Evolutionary conservation across 2,888 invertebrate species (phyloP).

Genomic region (Tinea pellionella): DNA sequence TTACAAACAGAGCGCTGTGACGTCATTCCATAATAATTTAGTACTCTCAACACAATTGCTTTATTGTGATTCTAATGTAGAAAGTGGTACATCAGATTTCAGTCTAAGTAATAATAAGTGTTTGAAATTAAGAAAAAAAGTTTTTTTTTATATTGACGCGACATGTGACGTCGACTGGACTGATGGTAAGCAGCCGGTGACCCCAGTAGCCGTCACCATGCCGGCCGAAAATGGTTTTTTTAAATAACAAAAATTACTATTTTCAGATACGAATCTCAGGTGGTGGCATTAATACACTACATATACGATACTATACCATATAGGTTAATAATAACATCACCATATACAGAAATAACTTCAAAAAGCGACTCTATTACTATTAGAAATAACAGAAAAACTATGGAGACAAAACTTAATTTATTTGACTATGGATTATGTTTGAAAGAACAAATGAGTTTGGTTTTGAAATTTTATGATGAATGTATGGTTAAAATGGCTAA

Average conservation of each 20-base stretch:
- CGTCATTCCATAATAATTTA: too few relatives aligned
- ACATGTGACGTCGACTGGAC: too few relatives aligned
- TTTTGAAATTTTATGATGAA: conserved; percentile 38
- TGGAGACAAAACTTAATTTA: neutral
- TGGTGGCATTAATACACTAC: conserved; percentile 45
- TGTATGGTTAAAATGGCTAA: conserved; percentile 44
- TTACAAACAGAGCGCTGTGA: too few relatives aligned
- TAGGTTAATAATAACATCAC: conserved; percentile 36
- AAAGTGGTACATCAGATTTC: too few relatives aligned
- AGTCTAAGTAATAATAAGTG: too few relatives aligned
- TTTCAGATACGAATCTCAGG: conserved; percentile 46
- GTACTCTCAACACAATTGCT: too few relatives aligned
- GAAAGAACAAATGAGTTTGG: conserved; percentile 25
- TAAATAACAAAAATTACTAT: neutral
- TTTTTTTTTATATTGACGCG: too few relatives aligned
- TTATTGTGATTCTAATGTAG: too few relatives aligned
- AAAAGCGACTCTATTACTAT: conserved; percentile 20
- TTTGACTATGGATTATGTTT: neutral
- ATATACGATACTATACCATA: conserved; percentile 45
- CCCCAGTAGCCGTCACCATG: too few relatives aligned
- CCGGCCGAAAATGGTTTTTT: too few relatives aligned
- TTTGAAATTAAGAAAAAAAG: too few relatives aligned
- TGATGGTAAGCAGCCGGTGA: too few relatives aligned
- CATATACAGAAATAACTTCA: conserved; percentile 29
- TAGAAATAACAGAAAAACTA: neutral